A percentile compares a stretch with the other conserved stretches of the same genome.
Conservation (phyloP, 1,140 invertebrate species). For the Rhyacophila brunnea region DNA sequence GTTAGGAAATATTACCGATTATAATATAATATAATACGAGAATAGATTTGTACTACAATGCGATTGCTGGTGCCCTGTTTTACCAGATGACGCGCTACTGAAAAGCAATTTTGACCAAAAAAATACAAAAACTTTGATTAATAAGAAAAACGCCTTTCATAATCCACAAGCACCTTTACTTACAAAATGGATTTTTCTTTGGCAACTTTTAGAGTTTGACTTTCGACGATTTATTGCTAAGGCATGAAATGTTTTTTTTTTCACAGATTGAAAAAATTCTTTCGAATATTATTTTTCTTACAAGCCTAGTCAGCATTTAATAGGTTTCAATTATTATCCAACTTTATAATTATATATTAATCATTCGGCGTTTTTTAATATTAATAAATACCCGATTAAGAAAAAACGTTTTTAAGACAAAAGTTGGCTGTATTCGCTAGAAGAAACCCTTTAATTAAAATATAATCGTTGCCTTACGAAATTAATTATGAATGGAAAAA, state of each 20-base stretch:
- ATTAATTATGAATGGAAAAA: no score
- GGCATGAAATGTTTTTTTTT: slow-evolving; percentile 1
- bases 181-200: slow-evolving; percentile 6
- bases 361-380: no score
- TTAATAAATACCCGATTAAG: no score
- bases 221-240: slow-evolving; percentile 12
- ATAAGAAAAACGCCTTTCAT: slow-evolving; percentile 26
- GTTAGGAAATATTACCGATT: no score
- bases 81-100: slow-evolving; percentile 20
- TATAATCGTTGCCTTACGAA: no score
- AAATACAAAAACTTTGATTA: slow-evolving; percentile 25
- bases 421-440: no score
- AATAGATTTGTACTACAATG: neutral
- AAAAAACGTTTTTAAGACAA: no score
- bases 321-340: neutral
- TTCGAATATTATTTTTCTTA: neutral
- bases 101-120: slow-evolving; percentile 23
- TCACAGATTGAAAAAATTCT: neutral
- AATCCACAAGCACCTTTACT: slow-evolving; percentile 17
- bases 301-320: neutral
- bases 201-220: slow-evolving; percentile 7
- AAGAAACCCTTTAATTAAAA: no score
- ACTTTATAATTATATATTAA: no score
- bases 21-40: no score
- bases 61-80: neutral